Base-by-base conservation (phyloP, 2,888 invertebrate genomes). In the Pristionchus arcanus region DNA sequence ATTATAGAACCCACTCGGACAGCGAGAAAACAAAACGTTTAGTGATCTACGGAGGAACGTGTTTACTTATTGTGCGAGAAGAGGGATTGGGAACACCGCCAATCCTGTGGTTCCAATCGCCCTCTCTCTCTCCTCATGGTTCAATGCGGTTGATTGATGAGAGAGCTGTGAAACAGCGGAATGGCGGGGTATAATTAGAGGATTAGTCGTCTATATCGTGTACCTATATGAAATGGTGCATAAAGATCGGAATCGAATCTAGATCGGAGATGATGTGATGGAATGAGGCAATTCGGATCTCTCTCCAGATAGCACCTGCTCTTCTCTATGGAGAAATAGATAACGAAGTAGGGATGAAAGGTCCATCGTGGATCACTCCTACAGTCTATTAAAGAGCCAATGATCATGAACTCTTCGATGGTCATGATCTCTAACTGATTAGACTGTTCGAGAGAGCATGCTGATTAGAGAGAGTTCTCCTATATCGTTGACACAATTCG, bases 71-170 rank as follows among this genome's bases (percentile, higher is more conserved):
- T 34, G 37, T 16, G 31, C 34, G 37, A 37, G 19, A 21, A 7
- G 74, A 37, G 74, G 74, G 74, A 37, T 34, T 34, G 74, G 74
- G 74, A 34, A 21, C 74, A 74, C 4, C 37, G 34, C 63, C 63
- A 63, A 34, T 74, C 74, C 37, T 9, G 34, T 21, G 21, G 37
- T 74, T 74, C 74, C 74, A 19, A 16, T 4, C 66, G 66, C 28
- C 2, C 66, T n/a, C 28, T 66, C 66, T 15, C 68, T 71, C 68
- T 71, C 4, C 13, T 15, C 21, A 71, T 31, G 31, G 74, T 74
- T 74, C 37, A 74, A 74, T 42, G 74, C 11, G 37, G 37, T n/a
- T 74, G 74, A 74, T 74, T 74, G 37, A 74, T 74, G 74, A 16
- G 37, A 34, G 25, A 13, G 25, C n/a, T 34, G 74, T 21, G 74